These are phyloP conservation scores for Xenotilapia caudafasciata DNA, from an alignment of 2,113 vertebrate species.

Conservation along the genomic window DNA sequence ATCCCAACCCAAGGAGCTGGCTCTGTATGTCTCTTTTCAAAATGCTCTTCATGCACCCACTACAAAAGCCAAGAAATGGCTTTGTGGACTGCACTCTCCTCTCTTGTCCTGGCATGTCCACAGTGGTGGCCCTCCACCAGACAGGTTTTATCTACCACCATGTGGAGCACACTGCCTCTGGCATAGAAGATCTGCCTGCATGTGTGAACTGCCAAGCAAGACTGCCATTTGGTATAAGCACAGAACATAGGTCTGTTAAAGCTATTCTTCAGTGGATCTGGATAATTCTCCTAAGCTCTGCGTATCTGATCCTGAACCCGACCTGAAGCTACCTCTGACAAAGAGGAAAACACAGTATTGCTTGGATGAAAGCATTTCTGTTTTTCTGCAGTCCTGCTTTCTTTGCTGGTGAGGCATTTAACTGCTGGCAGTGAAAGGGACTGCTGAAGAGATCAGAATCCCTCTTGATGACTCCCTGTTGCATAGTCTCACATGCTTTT, in stretches of 20 bases:
- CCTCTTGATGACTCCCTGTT: not conserved
- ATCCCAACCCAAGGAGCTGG: not conserved
- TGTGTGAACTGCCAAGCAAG: constrained; percentile 7
- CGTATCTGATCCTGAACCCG: constrained; percentile 5
- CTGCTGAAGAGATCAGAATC: constrained; percentile 3
- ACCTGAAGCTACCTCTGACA: not conserved
- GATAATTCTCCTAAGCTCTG: not conserved
- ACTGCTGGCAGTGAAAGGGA: not conserved
- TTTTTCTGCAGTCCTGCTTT: not conserved
- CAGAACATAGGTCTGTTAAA: not conserved
- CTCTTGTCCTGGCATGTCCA: constrained; percentile 35
- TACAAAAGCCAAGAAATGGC: not conserved
- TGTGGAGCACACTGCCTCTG: constrained; percentile 25
- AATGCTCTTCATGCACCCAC: not conserved
- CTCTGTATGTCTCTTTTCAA: not conserved
- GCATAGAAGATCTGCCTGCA: not conserved
- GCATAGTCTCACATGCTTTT: not conserved
- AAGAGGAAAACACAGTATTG: not conserved
- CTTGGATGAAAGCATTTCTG: not conserved
- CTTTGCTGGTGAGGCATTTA: not conserved
- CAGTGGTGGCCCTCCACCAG: constrained; percentile 23
- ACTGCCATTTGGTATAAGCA: not conserved
- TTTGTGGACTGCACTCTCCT: not conserved
- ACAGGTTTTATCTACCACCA: constrained; percentile 39
- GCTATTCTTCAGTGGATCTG: not conserved